Conservation (phyloP, 2,888 invertebrate genomes). For the Brachylomia viminalis region DNA sequence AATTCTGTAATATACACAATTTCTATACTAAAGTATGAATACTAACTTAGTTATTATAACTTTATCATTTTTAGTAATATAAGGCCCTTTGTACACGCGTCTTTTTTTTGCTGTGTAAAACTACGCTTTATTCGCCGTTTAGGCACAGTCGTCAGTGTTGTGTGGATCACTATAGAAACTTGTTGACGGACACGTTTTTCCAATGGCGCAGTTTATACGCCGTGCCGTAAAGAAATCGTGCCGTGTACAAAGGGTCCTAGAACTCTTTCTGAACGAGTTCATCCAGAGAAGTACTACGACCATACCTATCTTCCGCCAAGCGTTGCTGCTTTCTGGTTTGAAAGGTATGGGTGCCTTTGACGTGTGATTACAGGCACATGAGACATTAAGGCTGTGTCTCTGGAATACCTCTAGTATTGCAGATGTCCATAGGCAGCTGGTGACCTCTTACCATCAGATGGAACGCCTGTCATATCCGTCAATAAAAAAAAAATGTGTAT, state of each 20-base stretch:
- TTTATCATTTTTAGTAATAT: neutral
- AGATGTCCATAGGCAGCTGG: neutral
- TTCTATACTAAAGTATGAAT: slow-evolving; percentile 16
- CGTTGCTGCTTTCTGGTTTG: neutral
- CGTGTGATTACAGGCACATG: too few relatives aligned
- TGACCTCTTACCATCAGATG: neutral
- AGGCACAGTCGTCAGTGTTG: too few relatives aligned
- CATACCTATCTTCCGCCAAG: neutral
- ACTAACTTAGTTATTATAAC: slow-evolving; percentile 9
- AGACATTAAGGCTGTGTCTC: neutral
- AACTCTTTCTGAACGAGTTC: neutral
- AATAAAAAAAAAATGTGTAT: slow-evolving; percentile 40
- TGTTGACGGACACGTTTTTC: too few relatives aligned
- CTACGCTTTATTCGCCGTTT: too few relatives aligned
- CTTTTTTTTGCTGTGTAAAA: too few relatives aligned
- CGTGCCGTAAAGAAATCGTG: too few relatives aligned
- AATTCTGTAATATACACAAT: slow-evolving; percentile 28
- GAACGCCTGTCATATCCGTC: neutral
- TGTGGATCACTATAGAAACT: neutral
- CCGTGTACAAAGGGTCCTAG: too few relatives aligned
- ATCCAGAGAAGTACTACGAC: neutral
- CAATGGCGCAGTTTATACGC: too few relatives aligned
- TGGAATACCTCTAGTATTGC: neutral
- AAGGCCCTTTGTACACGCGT: too few relatives aligned
- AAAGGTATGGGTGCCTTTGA: neutral